Percentiles rank a stretch among this genome's conserved stretches.
phyloP scores from a whole-genome alignment of 2,113 vertebrate genomes.

The Micronycteris hirsuta region DNA sequence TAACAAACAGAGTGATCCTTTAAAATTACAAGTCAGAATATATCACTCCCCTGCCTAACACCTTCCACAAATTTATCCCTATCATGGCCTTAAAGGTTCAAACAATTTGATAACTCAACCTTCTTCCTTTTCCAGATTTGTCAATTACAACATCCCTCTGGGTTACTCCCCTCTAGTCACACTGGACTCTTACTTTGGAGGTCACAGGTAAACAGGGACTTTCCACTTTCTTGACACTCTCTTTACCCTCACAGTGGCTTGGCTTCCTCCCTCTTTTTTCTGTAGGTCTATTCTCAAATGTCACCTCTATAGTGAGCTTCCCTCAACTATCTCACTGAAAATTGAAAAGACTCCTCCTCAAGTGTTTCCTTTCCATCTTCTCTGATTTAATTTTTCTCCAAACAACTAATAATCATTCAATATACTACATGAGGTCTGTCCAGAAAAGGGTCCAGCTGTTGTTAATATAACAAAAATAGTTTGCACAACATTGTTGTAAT shows the following conservation, averaged over 20 bases:
- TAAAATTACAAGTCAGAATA: not conserved
- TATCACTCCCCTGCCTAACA: not conserved
- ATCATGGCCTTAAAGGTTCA: not conserved
- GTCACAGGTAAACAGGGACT: not conserved
- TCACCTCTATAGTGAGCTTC: not conserved
- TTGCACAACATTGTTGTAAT: no score
- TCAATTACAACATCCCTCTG: not conserved
- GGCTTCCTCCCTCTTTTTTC: not conserved
- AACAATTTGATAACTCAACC: not conserved
- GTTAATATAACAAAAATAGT: no score
- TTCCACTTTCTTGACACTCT: not conserved
- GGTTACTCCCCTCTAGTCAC: not conserved
- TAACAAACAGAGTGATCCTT: not conserved
- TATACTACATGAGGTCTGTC: not conserved
- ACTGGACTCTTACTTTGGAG: not conserved
- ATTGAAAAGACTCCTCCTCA: not conserved
- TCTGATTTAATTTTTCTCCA: not conserved
- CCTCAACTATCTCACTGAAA: not conserved
- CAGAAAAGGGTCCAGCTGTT: no score
- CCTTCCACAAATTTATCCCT: not conserved
- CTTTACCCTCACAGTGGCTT: not conserved
- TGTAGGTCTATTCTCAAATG: not conserved
- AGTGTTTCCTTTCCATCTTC: not conserved
- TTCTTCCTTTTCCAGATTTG: not conserved
- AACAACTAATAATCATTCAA: not conserved